These are phyloP conservation scores for Leptopilina clavipes DNA, from an alignment of 1,140 invertebrate species.

Conservation along the genomic window DNA sequence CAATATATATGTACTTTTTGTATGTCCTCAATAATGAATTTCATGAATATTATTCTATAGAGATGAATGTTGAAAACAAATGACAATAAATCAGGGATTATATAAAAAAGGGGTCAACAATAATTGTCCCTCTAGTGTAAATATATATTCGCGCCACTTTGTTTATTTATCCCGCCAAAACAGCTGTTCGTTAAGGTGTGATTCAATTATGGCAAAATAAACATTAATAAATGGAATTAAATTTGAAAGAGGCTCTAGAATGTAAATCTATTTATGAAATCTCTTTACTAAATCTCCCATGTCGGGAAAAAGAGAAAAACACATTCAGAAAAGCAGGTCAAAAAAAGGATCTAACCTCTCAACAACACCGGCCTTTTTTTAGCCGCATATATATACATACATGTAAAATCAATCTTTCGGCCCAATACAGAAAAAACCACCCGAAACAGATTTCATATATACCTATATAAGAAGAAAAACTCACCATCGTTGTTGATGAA, in stretches of 20 bases:
- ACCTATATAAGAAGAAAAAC: not conserved
- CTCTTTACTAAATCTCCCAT: constrained; percentile 7
- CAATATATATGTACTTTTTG: no score
- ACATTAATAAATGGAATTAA: not conserved
- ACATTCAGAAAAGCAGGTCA: not conserved
- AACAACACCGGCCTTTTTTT: not conserved
- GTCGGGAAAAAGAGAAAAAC: not conserved
- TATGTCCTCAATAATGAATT: no score
- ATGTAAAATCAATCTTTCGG: not conserved
- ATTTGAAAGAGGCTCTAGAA: not conserved
- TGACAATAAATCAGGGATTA: not conserved
- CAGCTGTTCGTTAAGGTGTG: not conserved
- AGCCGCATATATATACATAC: not conserved
- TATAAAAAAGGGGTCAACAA: not conserved
- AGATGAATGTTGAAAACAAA: no score
- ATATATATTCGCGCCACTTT: not conserved
- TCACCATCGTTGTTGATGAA: constrained; percentile 10
- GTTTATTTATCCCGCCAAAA: constrained; percentile 8
- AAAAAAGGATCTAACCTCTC: not conserved
- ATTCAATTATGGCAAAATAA: not conserved
- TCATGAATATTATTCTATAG: no score
- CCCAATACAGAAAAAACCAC: not conserved
- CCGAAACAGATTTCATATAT: constrained; percentile 23
- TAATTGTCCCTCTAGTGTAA: not conserved
- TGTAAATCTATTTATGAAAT: not conserved